A percentile compares a stretch with the other conserved stretches of the same genome.
Evolutionary conservation across 2,113 vertebrate genomes (phyloP).

Genomic region (Leucosticte australis): DNA sequence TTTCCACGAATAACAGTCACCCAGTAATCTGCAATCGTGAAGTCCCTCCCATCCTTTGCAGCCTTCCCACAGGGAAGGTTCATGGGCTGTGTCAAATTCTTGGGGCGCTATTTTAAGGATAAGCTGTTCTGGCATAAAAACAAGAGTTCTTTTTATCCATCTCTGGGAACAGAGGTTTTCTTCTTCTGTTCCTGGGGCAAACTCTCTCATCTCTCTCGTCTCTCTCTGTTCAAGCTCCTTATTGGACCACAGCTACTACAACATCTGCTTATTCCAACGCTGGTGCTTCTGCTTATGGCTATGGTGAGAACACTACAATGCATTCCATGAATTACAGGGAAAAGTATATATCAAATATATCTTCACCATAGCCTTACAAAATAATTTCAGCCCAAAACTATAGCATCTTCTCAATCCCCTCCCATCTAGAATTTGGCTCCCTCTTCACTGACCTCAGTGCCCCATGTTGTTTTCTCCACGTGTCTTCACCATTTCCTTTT

Average conservation of each 20-base stretch:
- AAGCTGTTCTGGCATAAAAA: not conserved
- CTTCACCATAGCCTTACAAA: not conserved
- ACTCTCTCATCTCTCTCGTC: not conserved
- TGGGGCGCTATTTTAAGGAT: not conserved
- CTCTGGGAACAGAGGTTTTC: not conserved
- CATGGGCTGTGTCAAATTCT: not conserved
- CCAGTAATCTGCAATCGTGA: not conserved
- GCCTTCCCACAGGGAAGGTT: not conserved
- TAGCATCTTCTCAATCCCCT: not conserved
- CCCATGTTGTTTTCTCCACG: not conserved
- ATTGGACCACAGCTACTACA: not conserved
- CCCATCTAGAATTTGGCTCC: not conserved
- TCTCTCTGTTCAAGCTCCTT: not conserved
- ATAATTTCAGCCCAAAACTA: not conserved
- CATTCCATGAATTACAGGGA: not conserved
- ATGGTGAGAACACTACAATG: not conserved
- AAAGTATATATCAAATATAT: not conserved
- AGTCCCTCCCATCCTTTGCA: not conserved
- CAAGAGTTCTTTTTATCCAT: not conserved
- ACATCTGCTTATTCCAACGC: not conserved
- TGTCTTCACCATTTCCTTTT: not conserved
- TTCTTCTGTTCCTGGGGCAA: not conserved
- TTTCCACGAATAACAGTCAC: not conserved
- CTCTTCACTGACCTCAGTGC: not conserved
- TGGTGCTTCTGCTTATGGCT: not conserved